These are phyloP conservation scores for Lepus townsendii DNA, from an alignment of 2,797 vertebrate species.

Conservation along the genomic window DNA sequence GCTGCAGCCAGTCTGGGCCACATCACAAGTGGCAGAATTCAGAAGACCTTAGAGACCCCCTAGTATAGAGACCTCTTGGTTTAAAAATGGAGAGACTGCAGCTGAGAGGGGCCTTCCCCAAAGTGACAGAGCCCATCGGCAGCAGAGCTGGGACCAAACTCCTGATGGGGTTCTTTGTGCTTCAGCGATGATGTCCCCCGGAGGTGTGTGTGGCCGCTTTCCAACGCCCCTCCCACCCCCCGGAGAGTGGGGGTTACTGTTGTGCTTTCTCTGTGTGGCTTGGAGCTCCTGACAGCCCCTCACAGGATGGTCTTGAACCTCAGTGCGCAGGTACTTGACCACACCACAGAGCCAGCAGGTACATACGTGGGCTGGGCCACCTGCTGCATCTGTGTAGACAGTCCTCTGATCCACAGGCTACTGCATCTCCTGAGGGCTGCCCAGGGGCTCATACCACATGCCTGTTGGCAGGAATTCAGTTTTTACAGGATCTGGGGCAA, in stretches of 20 bases:
- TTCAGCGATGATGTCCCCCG: accelerated
- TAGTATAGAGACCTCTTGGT: too few species aligned
- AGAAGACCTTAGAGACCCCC: background rate
- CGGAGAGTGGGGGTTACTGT: too few species aligned
- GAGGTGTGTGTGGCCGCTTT: background rate
- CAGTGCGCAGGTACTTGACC: background rate
- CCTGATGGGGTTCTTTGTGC: accelerated
- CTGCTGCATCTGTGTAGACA: background rate
- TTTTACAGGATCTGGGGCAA: too few species aligned
- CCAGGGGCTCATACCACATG: accelerated
- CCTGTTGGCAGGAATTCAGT: background rate
- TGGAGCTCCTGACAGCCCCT: accelerated
- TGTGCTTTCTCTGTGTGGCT: too few species aligned
- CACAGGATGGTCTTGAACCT: background rate
- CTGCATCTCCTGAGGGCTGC: background rate
- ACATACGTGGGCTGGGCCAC: background rate
- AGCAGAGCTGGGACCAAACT: background rate
- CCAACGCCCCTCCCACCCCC: accelerated
- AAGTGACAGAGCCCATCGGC: accelerated
- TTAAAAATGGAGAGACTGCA: background rate
- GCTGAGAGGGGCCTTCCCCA: accelerated
- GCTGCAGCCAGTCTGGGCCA: accelerated
- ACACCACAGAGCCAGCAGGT: accelerated
- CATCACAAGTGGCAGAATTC: background rate
- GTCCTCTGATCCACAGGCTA: background rate